Conservation (phyloP, 2,797 vertebrate genomes). For the Prionace glauca region DNA sequence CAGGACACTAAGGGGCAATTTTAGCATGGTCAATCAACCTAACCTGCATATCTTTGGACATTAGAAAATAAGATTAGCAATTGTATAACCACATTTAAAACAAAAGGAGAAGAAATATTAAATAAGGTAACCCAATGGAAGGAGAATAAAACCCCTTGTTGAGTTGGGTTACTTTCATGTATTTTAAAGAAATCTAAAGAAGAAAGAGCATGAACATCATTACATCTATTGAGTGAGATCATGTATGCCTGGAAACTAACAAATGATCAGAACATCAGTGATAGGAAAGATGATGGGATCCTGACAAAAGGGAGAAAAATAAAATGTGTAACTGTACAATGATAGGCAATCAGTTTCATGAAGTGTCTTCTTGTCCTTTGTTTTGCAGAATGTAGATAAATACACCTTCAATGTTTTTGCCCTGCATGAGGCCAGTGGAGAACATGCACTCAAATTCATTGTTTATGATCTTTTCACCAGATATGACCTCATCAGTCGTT, state of each 20-base stretch:
- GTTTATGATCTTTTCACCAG: conserved; percentile 91
- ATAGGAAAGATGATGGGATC: neutral
- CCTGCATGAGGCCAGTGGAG: conserved; percentile 84
- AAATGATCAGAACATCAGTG: neutral
- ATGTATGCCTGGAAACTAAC: neutral
- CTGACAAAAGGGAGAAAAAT: neutral
- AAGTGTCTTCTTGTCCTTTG: neutral
- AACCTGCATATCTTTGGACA: neutral
- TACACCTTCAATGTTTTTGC: conserved; percentile 94
- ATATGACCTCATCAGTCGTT: conserved; percentile 86
- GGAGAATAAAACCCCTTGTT: neutral
- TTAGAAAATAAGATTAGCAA: neutral
- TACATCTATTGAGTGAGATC: neutral
- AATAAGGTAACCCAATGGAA: neutral
- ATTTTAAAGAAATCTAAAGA: neutral
- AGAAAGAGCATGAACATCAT: neutral
- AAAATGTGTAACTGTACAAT: neutral
- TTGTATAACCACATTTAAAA: neutral
- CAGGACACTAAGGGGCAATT: no score
- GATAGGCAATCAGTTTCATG: neutral
- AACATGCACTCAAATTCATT: conserved; percentile 90
- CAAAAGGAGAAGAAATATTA: neutral
- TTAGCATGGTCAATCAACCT: no score
- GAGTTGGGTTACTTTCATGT: neutral
- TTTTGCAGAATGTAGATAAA: conserved; percentile 75